These are phyloP conservation scores for Gibbula magus DNA, from an alignment of 2,888 invertebrate species.

Conservation along the genomic window DNA sequence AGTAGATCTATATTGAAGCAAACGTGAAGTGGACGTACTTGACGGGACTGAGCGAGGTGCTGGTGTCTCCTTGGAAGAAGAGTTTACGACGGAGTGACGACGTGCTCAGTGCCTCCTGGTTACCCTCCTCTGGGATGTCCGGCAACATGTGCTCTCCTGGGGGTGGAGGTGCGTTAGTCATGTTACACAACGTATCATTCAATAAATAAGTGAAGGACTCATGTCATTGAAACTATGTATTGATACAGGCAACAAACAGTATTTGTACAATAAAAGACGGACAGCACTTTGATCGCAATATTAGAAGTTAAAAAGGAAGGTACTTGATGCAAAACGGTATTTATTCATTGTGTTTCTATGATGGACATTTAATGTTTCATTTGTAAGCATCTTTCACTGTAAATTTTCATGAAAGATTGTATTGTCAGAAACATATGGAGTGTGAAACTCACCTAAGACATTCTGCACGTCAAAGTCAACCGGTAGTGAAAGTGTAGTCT, in stretches of 20 bases:
- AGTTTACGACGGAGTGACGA: constrained; percentile 69
- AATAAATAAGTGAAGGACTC: neutral
- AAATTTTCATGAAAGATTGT: neutral
- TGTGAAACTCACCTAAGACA: constrained; percentile 49
- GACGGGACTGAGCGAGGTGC: constrained; percentile 60
- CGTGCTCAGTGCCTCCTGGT: constrained; percentile 61
- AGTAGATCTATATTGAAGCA: neutral
- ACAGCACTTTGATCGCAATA: neutral
- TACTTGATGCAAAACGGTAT: too few relatives aligned
- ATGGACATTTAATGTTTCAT: neutral
- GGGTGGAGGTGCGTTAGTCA: neutral
- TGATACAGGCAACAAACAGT: too few relatives aligned
- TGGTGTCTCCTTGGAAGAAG: constrained; percentile 68
- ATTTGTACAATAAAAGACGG: neutral
- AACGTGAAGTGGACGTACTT: constrained; percentile 46
- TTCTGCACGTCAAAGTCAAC: constrained; percentile 66
- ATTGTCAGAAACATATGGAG: neutral
- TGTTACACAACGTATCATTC: neutral
- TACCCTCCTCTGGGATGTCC: constrained; percentile 49
- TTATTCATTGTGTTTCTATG: too few relatives aligned
- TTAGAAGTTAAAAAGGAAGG: too few relatives aligned
- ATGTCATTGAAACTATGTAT: too few relatives aligned
- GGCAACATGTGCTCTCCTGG: constrained; percentile 51
- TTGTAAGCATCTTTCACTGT: neutral
- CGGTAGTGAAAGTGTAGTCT: constrained; percentile 68